Evolutionary conservation across 2,113 vertebrate genomes (phyloP), one percentile per base, ranked within the genome.

Genomic region (Collichthys lucidus): DNA sequence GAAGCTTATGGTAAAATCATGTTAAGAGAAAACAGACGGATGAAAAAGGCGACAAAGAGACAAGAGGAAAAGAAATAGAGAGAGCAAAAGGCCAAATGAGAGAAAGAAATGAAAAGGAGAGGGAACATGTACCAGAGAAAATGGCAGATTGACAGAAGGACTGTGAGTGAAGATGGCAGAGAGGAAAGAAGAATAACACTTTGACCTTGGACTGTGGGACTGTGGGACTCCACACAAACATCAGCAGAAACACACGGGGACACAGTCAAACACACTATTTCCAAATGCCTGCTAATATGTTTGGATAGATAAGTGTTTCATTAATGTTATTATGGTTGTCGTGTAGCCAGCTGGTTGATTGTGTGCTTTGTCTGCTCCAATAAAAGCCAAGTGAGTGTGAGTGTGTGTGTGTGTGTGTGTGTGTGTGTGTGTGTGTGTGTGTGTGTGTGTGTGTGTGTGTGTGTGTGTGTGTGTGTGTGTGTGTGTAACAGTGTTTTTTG

Each of bases 241-340:
- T 29, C 49, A 52, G 17, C 44, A 72, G 22, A 65, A 70, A 79
- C 42, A 2, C 66, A 80, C 76, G 77, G 46, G 66, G 19, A 68
- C 22, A 3, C 59, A 57, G 29, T 78, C 80, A 88, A 74, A 79
- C n/a, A 20, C 60, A 40, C 8, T 5, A 50, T 73, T 82, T 81
- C 53, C 0, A 82, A 83, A 81, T 56, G 65, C 22, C 61, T 52
- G 42, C n/a, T 84, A 80, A 90, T 89, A 82, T 80, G 74, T 89
- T 88, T 89, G 69, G 66, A 82, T 67, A 63, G 86, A 92, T 79
- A 75, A 85, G 76, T 77, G 83, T 90, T 91, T 85, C 74, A 80
- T 91, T 86, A 87, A 91, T 85, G 74, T 90, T 79, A 89, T 80
- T 79, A 79, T 78, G 62, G 63, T 63, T 67, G 73, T 77, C 57